Evolutionary conservation across 2,113 vertebrate genomes (phyloP), one percentile per base, ranked within the genome.

Genomic region (Collichthys lucidus): DNA sequence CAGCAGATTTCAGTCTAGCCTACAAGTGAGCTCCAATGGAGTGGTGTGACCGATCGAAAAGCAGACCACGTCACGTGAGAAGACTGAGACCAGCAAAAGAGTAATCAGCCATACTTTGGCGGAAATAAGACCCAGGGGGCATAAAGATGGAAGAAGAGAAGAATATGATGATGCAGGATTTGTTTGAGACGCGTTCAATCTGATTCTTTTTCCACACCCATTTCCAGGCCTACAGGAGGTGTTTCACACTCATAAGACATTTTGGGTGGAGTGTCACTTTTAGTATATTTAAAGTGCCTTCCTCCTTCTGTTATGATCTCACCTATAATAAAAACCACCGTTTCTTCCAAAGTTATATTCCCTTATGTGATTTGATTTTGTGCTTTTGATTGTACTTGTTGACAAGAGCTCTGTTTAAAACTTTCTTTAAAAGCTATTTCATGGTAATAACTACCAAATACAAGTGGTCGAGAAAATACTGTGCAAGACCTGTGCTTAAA

Each of bases 401-500:
- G 80, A 82, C 24, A 79, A 74, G 29, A 76, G 65, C 52, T 74
- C 35, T 67, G 46, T 59, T 76, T 47, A 46, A 46, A 83, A 63
- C 31, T 62, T 46, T 67, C 19, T 69, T n/a, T 55, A 72, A 40
- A 80, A 92, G 74, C 67, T 47, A 63, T 83, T 55, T 78, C 63
- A 74, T 20, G 19, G 74, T 84, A 84, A 85, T 67, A 72, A 77
- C 72, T 82, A 85, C 73, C 69, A 71, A 87, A 89, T 88, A 91
- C 64, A 87, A 92, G 89, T 91, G 89, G 91, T 89, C n/a, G 61
- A 61, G 70, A 75, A 88, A 90, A 88, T 75, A 90, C 79, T 94
- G 92, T 93, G 91, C 88, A 92, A 92, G 85, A 92, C 72, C 82
- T 86, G 85, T 93, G 91, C 88, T 92, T 85, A 78, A 88, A 85